phyloP scores from a whole-genome alignment of 1,140 invertebrate genomes.

The Drosophila lacteicornis region DNA sequence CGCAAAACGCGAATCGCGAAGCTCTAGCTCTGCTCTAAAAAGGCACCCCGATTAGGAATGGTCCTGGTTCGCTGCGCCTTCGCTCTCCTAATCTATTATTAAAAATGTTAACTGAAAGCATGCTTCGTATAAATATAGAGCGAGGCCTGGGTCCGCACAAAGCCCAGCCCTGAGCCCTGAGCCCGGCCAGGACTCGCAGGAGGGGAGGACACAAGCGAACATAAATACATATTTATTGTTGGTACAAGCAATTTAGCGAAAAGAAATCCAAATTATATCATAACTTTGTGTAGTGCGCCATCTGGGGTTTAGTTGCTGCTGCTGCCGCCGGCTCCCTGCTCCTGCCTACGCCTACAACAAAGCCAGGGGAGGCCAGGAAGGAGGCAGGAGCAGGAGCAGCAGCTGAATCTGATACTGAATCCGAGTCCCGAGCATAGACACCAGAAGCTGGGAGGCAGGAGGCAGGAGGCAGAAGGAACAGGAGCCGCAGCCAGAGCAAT shows the following conservation, averaged over 20 bases:
- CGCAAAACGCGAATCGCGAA: background rate
- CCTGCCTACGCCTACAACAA: slow-evolving; percentile 76
- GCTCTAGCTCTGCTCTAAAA: slow-evolving; percentile 4
- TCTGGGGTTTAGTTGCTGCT: slow-evolving; percentile 77
- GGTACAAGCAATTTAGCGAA: slow-evolving; percentile 84
- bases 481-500: slow-evolving; percentile 54
- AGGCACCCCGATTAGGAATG: slow-evolving; percentile 22
- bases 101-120: slow-evolving; percentile 69
- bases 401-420: slow-evolving; percentile 46
- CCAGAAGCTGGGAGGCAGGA: slow-evolving; percentile 9
- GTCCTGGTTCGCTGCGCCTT: background rate
- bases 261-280: slow-evolving; percentile 84
- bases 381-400: slow-evolving; percentile 35
- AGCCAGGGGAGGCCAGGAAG: slow-evolving; percentile 27
- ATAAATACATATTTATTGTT: slow-evolving; percentile 84
- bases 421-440: slow-evolving; percentile 40
- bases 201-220: slow-evolving; percentile 40
- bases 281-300: slow-evolving; percentile 83
- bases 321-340: slow-evolving; percentile 1
- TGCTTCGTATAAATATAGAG: slow-evolving; percentile 59
- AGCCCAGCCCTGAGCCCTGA: slow-evolving; percentile 20
- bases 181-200: slow-evolving; percentile 19
- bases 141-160: slow-evolving; percentile 5
- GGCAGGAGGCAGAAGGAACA: background rate
- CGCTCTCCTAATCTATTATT: slow-evolving; percentile 60